phyloP scores from a whole-genome alignment of 2,113 vertebrate species.

The Oreocharis arfaki region DNA sequence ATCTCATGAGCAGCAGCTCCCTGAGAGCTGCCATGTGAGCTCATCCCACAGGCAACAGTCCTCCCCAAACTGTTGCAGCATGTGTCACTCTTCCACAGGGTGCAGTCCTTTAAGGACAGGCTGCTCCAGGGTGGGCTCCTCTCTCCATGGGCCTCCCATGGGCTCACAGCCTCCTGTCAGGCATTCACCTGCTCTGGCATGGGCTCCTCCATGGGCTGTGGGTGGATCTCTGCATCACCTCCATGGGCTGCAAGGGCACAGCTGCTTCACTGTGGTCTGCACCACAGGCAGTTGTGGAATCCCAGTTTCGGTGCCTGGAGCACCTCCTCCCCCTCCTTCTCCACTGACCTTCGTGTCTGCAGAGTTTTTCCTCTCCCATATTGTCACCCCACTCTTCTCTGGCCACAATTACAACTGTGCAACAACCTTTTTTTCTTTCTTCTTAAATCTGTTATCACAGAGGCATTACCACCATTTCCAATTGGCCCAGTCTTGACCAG shows the following conservation, averaged over 20 bases:
- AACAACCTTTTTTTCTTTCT: background rate
- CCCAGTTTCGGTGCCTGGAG: background rate
- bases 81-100: background rate
- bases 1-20: background rate
- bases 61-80: fast-evolving
- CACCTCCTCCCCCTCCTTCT: background rate
- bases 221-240: background rate
- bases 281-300: background rate
- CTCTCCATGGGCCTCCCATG: fast-evolving
- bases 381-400: background rate
- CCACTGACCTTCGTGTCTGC: background rate
- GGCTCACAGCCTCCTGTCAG: background rate
- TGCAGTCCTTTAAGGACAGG: background rate
- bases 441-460: background rate
- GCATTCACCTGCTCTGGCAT: background rate
- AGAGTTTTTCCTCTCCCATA: background rate
- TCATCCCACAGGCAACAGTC: background rate
- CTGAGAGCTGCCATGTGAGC: background rate
- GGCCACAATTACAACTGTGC: background rate
- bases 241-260: background rate
- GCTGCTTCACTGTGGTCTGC: background rate
- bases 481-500: too few species aligned
- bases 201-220: background rate
- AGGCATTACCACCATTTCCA: background rate
- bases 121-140: background rate